Conservation (phyloP, 2,888 invertebrate genomes). For the Lasioglossum malachurum region DNA sequence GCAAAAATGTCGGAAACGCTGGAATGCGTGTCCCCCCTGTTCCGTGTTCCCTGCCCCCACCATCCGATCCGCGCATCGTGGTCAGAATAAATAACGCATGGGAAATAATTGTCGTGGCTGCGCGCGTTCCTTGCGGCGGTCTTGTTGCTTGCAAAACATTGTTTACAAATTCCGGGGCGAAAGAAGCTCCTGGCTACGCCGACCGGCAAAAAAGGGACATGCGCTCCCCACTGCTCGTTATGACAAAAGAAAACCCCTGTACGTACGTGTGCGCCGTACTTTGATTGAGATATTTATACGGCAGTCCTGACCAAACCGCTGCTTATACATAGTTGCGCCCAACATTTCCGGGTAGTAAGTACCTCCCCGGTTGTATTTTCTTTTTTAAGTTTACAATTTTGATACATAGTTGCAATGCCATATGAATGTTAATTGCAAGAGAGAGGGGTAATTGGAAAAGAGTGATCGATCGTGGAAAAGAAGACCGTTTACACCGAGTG, state of each 20-base stretch:
- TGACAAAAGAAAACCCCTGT: not conserved
- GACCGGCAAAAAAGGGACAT: not conserved
- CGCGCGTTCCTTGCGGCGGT: slow-evolving; percentile 24
- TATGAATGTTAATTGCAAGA: not conserved
- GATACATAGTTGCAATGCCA: not conserved
- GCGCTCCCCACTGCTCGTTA: not conserved
- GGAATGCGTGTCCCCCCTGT: slow-evolving; percentile 29
- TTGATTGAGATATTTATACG: slow-evolving; percentile 6
- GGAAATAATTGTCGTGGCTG: slow-evolving; percentile 52
- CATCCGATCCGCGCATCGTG: not conserved
- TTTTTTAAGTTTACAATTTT: not conserved
- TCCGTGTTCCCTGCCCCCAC: not conserved
- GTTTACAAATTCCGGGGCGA: slow-evolving; percentile 32
- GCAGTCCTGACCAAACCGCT: not conserved
- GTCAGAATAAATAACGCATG: slow-evolving; percentile 55
- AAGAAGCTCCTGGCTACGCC: not conserved
- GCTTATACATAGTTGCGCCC: not conserved
- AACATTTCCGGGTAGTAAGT: not conserved
- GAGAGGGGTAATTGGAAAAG: not conserved
- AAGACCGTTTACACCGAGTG: not conserved
- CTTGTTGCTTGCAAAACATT: slow-evolving; percentile 31
- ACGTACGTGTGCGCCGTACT: not conserved
- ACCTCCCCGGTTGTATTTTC: not conserved
- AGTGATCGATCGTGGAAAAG: slow-evolving; percentile 12
- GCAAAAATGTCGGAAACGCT: slow-evolving; percentile 54